These are phyloP conservation scores for Allygus modestus DNA, from an alignment of 2,888 invertebrate species.

Conservation along the genomic window DNA sequence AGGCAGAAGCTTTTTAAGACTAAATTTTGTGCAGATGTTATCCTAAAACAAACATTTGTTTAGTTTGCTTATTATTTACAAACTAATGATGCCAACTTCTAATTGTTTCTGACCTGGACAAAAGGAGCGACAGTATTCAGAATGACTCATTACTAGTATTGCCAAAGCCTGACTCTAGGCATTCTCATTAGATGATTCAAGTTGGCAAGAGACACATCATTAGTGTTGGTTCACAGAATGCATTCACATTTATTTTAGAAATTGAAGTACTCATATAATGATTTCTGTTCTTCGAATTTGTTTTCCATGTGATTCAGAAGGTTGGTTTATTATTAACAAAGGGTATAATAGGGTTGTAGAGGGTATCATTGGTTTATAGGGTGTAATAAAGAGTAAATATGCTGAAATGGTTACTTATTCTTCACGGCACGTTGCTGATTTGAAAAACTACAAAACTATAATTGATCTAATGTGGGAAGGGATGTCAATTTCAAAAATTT, in stretches of 20 bases:
- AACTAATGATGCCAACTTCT: not conserved
- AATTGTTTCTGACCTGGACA: not conserved
- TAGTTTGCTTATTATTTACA: not conserved
- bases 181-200: constrained; percentile 18
- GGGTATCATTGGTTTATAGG: no score
- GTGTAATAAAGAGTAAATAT: no score
- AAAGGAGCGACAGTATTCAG: not conserved
- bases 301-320: not conserved
- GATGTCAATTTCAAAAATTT: no score
- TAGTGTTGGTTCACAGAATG: not conserved
- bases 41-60: no score
- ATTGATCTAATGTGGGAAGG: no score
- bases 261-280: not conserved
- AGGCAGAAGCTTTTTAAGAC: no score
- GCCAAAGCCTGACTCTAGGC: constrained; percentile 6
- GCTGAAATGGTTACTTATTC: no score
- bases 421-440: no score
- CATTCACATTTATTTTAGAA: not conserved
- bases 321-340: no score
- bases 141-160: constrained; percentile 5
- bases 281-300: not conserved
- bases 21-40: no score
- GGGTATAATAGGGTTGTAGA: no score
- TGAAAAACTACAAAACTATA: no score
- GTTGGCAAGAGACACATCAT: not conserved